Conservation (phyloP, 2,797 vertebrate species). For the Enteromius paludinosus region DNA sequence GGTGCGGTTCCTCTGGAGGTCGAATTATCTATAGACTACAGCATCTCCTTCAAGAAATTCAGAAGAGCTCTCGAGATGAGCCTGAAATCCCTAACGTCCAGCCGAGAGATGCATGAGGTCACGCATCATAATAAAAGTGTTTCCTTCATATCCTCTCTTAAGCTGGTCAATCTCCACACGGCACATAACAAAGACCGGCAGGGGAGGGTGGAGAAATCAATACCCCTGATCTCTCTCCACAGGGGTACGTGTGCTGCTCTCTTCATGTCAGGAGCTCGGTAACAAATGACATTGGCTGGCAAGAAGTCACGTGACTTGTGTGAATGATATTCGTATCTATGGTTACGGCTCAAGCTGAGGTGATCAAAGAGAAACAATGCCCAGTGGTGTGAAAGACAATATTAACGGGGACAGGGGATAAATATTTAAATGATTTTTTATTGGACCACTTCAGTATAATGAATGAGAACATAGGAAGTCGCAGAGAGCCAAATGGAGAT, state of each 20-base stretch:
- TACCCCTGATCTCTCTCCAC: conserved; percentile 28
- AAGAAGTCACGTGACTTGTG: conserved; percentile 14
- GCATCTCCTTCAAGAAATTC: not conserved
- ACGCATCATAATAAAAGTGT: conserved; percentile 56
- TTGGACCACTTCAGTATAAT: conserved; percentile 20
- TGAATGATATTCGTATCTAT: conserved; percentile 12
- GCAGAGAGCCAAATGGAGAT: not conserved
- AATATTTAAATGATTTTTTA: conserved; percentile 41
- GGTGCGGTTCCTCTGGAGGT: not conserved
- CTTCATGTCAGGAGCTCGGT: not conserved
- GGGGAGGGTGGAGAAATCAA: conserved; percentile 39
- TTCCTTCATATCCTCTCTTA: conserved; percentile 59
- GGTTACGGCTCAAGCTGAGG: conserved; percentile 25
- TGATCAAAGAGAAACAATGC: conserved; percentile 53
- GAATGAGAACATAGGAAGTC: not conserved
- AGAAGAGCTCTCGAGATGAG: conserved; percentile 4
- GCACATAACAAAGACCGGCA: conserved; percentile 44
- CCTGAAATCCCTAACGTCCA: conserved; percentile 42
- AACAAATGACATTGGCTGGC: not conserved
- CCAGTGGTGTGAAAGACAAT: conserved; percentile 39
- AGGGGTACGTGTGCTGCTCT: conserved; percentile 12
- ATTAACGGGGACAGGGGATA: conserved; percentile 3
- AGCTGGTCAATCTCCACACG: conserved; percentile 41
- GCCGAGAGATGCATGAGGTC: conserved; percentile 22
- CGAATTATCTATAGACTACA: not conserved